phyloP scores from a whole-genome alignment of 2,888 invertebrate species.

The Diaprepes abbreviatus region DNA sequence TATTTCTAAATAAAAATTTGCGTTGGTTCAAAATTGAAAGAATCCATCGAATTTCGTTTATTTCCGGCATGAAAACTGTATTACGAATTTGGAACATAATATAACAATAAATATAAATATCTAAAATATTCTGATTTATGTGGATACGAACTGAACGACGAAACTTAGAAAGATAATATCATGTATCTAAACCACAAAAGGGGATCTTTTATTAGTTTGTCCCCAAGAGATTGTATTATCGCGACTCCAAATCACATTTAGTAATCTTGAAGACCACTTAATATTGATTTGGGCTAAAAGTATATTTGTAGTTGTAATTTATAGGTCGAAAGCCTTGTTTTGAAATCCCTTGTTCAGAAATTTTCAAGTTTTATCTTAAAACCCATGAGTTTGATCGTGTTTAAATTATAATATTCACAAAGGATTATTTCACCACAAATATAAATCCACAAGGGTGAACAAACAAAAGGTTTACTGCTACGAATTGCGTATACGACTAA shows the following conservation, averaged over 20 bases:
- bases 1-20: background rate
- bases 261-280: conserved; percentile 5
- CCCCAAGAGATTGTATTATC: conserved; percentile 16
- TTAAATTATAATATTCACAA: no score
- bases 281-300: conserved; percentile 14
- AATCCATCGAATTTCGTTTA: background rate
- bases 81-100: background rate
- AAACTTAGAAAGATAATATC: background rate
- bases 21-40: background rate
- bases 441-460: no score
- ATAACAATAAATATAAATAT: conserved; percentile 13
- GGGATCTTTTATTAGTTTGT: conserved; percentile 14
- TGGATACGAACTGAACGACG: background rate
- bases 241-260: conserved; percentile 8
- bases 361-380: conserved; percentile 1
- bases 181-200: conserved; percentile 1
- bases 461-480: no score
- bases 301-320: conserved; percentile 20
- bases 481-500: no score
- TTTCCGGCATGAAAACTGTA: background rate
- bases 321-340: conserved; percentile 12
- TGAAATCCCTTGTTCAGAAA: background rate
- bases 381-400: no score
- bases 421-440: no score
- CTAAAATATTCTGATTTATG: conserved; percentile 7